Conservation (phyloP, 2,113 vertebrate species). For the Pipa parva region DNA sequence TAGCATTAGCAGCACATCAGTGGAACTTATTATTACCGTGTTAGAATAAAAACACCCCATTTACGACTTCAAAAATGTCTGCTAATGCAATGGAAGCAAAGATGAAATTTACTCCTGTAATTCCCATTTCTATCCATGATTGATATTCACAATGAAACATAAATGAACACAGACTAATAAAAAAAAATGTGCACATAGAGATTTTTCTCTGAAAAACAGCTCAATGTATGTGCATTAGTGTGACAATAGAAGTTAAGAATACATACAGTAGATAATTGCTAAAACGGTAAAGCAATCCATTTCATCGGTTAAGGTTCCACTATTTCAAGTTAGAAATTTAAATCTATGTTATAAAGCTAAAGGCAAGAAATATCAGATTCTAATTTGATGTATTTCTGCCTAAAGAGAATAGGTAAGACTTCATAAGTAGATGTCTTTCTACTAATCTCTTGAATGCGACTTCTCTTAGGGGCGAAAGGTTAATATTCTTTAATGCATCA, state of each 20-base stretch:
- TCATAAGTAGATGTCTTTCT: too few species aligned
- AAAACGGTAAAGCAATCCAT: conserved; percentile 1
- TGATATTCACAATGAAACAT: conserved; percentile 15
- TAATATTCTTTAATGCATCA: too few species aligned
- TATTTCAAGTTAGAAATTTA: neutral
- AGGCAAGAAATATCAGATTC: neutral
- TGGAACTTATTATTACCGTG: neutral
- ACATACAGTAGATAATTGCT: neutral
- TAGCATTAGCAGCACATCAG: neutral
- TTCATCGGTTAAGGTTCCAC: neutral
- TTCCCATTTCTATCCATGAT: conserved; percentile 11
- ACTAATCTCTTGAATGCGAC: too few species aligned
- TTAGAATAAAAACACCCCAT: too few species aligned
- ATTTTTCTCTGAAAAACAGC: neutral
- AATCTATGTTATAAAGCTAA: neutral
- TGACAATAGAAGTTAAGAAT: conserved; percentile 4
- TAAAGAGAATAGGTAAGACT: neutral
- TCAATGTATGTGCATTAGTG: neutral
- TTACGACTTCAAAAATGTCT: neutral
- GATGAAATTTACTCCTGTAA: conserved; percentile 10
- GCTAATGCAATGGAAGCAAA: neutral
- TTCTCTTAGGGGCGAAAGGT: too few species aligned
- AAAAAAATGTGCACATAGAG: neutral
- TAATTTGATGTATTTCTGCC: neutral
- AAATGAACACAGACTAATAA: conserved; percentile 21